Percentiles rank a stretch among this genome's conserved stretches.
phyloP scores from a whole-genome alignment of 2,797 vertebrate species.

The Borostomias antarcticus region DNA sequence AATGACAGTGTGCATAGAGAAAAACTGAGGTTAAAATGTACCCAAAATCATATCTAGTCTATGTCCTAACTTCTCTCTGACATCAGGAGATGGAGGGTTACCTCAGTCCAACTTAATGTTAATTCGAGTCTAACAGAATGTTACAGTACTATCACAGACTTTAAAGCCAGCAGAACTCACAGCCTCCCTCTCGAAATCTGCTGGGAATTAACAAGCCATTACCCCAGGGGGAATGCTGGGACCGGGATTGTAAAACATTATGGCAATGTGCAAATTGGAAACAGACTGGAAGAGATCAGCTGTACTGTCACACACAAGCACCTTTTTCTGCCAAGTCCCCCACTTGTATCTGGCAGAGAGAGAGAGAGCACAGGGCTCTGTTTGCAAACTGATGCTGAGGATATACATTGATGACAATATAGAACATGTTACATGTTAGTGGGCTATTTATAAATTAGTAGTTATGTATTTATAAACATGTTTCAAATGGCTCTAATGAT shows the following conservation, averaged over 20 bases:
- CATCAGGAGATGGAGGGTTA: no score
- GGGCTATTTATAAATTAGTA: no score
- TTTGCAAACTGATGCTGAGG: slow-evolving; percentile 38
- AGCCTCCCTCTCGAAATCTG: slow-evolving; percentile 35
- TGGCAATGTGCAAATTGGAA: slow-evolving; percentile 64
- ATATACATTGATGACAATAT: slow-evolving; percentile 28
- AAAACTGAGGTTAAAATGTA: neutral
- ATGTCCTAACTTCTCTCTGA: no score
- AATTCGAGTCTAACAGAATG: neutral
- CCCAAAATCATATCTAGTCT: no score
- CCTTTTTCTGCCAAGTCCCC: slow-evolving; percentile 34
- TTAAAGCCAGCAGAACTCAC: slow-evolving; percentile 16
- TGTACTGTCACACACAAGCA: slow-evolving; percentile 41
- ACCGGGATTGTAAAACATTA: slow-evolving; percentile 65
- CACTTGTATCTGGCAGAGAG: slow-evolving; percentile 44
- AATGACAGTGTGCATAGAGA: neutral
- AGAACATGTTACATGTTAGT: slow-evolving; percentile 13
- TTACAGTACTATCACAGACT: neutral
- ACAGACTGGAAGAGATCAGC: slow-evolving; percentile 64
- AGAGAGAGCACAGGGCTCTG: slow-evolving; percentile 35
- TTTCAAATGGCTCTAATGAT: no score
- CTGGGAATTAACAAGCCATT: slow-evolving; percentile 42
- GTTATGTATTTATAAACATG: no score
- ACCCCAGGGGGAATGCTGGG: slow-evolving; percentile 40
- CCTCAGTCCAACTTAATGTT: neutral